Base-by-base conservation (phyloP, 2,888 invertebrate genomes). In the Mesochorus sp. region DNA sequence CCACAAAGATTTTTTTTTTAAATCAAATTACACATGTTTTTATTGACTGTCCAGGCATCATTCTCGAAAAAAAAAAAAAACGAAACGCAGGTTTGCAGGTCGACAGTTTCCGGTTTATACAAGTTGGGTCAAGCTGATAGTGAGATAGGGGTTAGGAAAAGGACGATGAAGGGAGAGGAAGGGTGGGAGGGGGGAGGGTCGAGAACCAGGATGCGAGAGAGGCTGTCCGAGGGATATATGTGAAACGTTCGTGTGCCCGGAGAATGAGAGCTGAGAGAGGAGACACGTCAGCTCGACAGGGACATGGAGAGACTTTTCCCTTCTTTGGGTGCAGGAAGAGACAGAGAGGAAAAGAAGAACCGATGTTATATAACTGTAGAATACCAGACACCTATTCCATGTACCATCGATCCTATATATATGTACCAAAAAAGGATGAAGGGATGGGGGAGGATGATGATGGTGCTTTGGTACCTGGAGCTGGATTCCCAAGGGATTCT, bases 401-500 rank as follows among this genome's bases (percentile, higher is more conserved):
- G 49, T 49, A 49, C 24, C 49, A 49, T 14, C 39, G 2, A 39
- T 49, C 49, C 24, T 49, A 49, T 49, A 49, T n/a, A 21, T 3
- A n/a, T n/a, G n/a, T n/a, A n/a, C n/a, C n/a, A n/a, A n/a, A n/a
- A n/a, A n/a, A n/a, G n/a, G n/a, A n/a, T n/a, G n/a, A n/a, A n/a
- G n/a, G n/a, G n/a, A n/a, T 21, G 28, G 39, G 37, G 17, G 4
- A 28, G 70, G 28, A 57, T 61, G 71, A 75, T 67, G 66, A 67
- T 49, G 61, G 70, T 12, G 57, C 62, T 77, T 42, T 28, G 61
- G 49, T 55, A 57, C 55, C 72, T 31, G 51, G 47, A 68, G 78
- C 59, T 68, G 80, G 76, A 66, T 78, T 68, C 61, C 55, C 66
- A 47, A 61, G 67, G 55, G 71, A 76, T 77, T 80, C 75, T 47